phyloP scores from a whole-genome alignment of 2,113 vertebrate genomes.

The Uropsilus gracilis region DNA sequence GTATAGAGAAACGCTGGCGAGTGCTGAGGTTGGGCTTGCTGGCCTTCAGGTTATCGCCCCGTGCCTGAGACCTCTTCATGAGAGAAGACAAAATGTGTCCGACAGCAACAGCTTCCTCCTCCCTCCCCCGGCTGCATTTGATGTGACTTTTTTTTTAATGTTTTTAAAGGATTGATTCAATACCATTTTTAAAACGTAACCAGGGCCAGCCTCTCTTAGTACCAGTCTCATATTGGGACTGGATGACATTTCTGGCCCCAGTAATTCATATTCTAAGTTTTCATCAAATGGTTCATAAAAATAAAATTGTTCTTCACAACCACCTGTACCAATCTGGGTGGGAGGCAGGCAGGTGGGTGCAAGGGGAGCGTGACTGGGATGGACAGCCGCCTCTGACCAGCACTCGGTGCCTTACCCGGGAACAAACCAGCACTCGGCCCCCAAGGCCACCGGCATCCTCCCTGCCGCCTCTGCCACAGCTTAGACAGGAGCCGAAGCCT shows the following conservation, averaged over 20 bases:
- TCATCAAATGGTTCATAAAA: background rate
- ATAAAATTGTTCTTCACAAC: too few relatives aligned
- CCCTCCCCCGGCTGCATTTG: background rate
- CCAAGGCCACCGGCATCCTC: background rate
- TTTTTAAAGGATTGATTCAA: background rate
- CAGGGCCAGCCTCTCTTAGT: background rate
- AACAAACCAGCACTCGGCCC: background rate
- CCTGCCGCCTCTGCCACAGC: background rate
- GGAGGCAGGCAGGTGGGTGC: background rate
- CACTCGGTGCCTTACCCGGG: background rate
- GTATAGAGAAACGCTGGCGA: too few relatives aligned
- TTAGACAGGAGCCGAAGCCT: background rate
- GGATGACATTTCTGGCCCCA: background rate
- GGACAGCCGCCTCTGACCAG: background rate
- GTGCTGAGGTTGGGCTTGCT: background rate
- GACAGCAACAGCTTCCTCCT: background rate
- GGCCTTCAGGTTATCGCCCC: background rate
- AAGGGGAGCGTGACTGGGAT: background rate
- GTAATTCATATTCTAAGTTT: background rate
- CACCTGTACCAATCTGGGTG: background rate
- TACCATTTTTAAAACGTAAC: background rate
- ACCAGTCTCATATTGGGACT: background rate
- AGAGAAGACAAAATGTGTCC: background rate
- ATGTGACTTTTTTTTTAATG: background rate
- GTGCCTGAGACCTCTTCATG: background rate